phyloP scores from a whole-genome alignment of 2,888 invertebrate genomes.

The Augiades crinisus region DNA sequence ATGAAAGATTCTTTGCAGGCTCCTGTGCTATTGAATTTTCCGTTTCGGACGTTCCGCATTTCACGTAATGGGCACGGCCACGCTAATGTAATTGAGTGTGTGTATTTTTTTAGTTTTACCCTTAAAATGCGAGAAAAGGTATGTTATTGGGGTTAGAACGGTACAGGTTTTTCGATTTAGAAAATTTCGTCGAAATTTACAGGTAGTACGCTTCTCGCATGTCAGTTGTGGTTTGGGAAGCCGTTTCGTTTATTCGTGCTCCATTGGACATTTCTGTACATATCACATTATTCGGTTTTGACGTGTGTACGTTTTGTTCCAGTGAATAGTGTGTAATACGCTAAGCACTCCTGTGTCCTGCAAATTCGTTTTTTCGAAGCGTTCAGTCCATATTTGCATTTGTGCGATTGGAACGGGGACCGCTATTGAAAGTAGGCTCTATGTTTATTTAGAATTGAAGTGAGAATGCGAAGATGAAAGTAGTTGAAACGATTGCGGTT shows the following conservation, averaged over 20 bases:
- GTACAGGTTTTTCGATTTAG: slow-evolving; percentile 13
- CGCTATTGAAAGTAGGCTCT: slow-evolving; percentile 8
- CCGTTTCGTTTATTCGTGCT: slow-evolving; percentile 2
- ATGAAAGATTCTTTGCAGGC: slow-evolving; percentile 31
- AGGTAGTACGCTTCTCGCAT: slow-evolving; percentile 1
- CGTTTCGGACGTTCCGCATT: slow-evolving; percentile 42
- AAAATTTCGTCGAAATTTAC: slow-evolving; percentile 11
- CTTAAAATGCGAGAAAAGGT: slow-evolving; percentile 46
- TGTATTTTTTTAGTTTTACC: slow-evolving; percentile 48
- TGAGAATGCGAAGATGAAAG: slow-evolving; percentile 19
- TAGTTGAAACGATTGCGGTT: slow-evolving; percentile 8
- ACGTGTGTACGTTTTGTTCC: not conserved
- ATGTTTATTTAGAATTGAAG: slow-evolving; percentile 14
- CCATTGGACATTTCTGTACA: slow-evolving; percentile 6
- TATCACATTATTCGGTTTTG: not conserved
- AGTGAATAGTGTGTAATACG: not conserved
- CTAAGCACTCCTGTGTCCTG: not conserved
- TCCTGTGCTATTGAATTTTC: slow-evolving; percentile 28
- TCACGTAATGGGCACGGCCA: slow-evolving; percentile 53
- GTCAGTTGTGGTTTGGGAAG: slow-evolving; percentile 13
- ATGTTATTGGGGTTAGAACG: slow-evolving; percentile 29
- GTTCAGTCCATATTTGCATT: slow-evolving; percentile 10
- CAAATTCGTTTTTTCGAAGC: slow-evolving; percentile 12
- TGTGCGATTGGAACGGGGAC: slow-evolving; percentile 8
- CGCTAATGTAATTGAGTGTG: slow-evolving; percentile 71